A percentile compares a stretch with the other conserved stretches of the same genome.
These are phyloP conservation scores for Pachycephala philippinensis DNA, from an alignment of 2,113 vertebrate genomes.

Conservation along the genomic window DNA sequence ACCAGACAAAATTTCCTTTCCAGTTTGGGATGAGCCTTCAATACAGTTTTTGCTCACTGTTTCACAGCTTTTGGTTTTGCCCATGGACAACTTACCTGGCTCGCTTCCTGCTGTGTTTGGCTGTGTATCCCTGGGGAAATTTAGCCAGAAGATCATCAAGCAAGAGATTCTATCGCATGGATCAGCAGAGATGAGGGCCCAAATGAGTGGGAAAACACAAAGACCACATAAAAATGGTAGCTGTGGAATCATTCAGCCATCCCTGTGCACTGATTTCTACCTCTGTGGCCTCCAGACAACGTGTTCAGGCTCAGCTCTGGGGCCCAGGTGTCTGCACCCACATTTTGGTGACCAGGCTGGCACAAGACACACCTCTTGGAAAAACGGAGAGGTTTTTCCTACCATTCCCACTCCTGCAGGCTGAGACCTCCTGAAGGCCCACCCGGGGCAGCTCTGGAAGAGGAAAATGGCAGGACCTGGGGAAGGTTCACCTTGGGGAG, in stretches of 20 bases:
- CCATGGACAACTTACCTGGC: background rate
- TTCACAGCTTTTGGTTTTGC: background rate
- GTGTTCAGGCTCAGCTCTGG: background rate
- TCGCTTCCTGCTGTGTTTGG: accelerated
- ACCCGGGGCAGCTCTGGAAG: background rate
- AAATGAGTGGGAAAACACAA: background rate
- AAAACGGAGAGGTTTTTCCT: background rate
- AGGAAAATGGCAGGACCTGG: background rate
- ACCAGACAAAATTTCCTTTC: background rate
- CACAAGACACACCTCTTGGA: background rate
- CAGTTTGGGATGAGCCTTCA: background rate
- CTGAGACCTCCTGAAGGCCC: background rate
- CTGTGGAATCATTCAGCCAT: background rate
- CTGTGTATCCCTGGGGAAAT: background rate
- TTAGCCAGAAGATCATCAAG: background rate
- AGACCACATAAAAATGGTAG: background rate
- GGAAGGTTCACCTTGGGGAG: background rate
- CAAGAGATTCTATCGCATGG: background rate
- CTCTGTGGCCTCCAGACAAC: background rate
- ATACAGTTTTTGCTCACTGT: background rate
- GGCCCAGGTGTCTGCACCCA: accelerated
- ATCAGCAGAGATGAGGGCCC: background rate
- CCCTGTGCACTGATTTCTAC: background rate
- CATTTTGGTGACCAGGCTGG: background rate
- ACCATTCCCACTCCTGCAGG: background rate